A percentile compares a stretch with the other conserved stretches of the same genome.
Evolutionary conservation across 1,140 invertebrate species (phyloP).

Genomic region (Steinernema khuongi): DNA sequence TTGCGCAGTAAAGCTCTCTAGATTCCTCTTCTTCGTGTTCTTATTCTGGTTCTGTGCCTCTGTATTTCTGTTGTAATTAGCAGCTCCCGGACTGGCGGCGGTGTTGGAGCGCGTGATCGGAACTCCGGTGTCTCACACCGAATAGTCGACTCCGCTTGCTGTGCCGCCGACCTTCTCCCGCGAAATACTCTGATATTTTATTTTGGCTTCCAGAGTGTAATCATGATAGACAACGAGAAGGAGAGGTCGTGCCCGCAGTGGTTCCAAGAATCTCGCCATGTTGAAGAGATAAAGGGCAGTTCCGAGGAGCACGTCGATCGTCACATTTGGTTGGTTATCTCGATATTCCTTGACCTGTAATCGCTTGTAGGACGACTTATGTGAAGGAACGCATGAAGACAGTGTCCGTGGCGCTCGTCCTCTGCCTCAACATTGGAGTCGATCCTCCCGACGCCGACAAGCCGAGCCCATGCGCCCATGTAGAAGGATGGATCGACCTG

Average conservation of each 20-base stretch:
- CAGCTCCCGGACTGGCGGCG: too few species aligned
- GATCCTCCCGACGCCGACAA: constrained; percentile 97
- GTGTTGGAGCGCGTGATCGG: background rate
- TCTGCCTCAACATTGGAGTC: constrained; percentile 96
- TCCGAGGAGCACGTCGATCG: constrained; percentile 23
- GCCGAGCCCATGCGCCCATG: constrained; percentile 84
- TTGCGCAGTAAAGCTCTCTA: background rate
- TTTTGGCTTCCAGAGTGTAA: background rate
- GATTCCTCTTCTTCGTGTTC: background rate
- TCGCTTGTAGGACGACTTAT: constrained; percentile 10
- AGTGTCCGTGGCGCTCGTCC: constrained; percentile 92
- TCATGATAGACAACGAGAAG: background rate
- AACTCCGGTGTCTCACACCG: background rate
- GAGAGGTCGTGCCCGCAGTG: constrained; percentile 17
- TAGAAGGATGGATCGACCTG: constrained; percentile 91
- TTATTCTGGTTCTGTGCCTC: background rate
- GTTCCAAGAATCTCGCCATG: constrained; percentile 31
- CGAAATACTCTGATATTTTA: background rate
- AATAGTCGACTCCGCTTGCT: background rate
- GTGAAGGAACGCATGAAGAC: constrained; percentile 74
- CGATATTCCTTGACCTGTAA: background rate
- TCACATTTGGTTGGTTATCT: constrained; percentile 13
- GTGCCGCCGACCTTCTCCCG: too few species aligned
- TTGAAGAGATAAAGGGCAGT: constrained; percentile 22
- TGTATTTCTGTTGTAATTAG: background rate